phyloP scores from a whole-genome alignment of 1,140 invertebrate genomes.

The Aphelinus certus region DNA sequence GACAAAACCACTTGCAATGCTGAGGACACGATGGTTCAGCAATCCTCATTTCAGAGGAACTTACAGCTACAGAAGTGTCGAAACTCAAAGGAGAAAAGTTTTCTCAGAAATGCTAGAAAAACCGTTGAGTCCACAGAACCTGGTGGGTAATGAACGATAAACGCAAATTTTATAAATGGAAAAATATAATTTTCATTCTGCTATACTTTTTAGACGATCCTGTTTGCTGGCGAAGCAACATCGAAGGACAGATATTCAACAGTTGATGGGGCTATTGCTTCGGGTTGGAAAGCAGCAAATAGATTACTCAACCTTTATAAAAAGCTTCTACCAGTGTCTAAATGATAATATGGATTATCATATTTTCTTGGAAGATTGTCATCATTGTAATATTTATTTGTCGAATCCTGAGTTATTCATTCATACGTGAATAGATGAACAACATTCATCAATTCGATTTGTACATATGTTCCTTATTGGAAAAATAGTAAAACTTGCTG shows the following conservation, averaged over 20 bases:
- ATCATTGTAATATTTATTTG: too few species aligned
- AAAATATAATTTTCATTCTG: too few species aligned
- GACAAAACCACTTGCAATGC: conserved; percentile 57
- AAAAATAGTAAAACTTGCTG: too few species aligned
- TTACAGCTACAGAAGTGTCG: conserved; percentile 70
- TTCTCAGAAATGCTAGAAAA: neutral
- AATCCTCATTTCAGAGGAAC: conserved; percentile 76
- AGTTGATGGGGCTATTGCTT: conserved; percentile 80
- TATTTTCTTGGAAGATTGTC: too few species aligned
- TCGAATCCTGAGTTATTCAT: too few species aligned
- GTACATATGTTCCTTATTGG: too few species aligned
- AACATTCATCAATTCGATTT: too few species aligned
- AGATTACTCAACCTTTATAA: conserved; percentile 57
- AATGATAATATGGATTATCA: too few species aligned
- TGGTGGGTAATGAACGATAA: conserved; percentile 36
- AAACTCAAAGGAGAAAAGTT: neutral
- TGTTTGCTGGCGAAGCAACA: conserved; percentile 76
- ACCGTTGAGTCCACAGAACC: conserved; percentile 56
- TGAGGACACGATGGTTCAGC: conserved; percentile 73
- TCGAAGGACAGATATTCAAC: conserved; percentile 74
- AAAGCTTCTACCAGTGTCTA: conserved; percentile 8
- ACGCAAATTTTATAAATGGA: too few species aligned
- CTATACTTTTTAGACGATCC: conserved; percentile 53
- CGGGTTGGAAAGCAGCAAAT: conserved; percentile 79
- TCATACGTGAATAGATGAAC: too few species aligned